A percentile compares a stretch with the other conserved stretches of the same genome.
These are phyloP conservation scores for Emydocephalus ijimae DNA, from an alignment of 2,113 vertebrate species.

Conservation along the genomic window DNA sequence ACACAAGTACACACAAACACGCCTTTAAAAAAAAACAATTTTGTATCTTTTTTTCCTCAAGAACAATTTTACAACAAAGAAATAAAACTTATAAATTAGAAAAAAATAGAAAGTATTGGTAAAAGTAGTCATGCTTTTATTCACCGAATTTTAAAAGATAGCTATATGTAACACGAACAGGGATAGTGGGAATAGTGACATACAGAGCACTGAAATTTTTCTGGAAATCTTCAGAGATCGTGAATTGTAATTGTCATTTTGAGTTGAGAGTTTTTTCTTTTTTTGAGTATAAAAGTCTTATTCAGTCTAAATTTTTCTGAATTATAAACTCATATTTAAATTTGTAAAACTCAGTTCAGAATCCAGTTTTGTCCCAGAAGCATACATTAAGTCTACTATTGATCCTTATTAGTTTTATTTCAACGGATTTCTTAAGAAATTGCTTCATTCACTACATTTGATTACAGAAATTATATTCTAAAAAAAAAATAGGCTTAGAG, in stretches of 20 bases:
- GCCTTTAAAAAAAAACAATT: not conserved
- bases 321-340: not conserved
- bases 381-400: not conserved
- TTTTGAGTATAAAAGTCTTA: not conserved
- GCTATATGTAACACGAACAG: not conserved
- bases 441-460: conserved; percentile 13
- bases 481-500: conserved; percentile 10
- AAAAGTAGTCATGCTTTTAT: not conserved
- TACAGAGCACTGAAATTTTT: not conserved
- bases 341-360: not conserved
- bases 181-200: not conserved
- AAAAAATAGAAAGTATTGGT: not conserved
- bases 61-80: not conserved
- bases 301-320: not conserved
- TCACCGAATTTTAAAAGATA: not conserved
- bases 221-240: not conserved
- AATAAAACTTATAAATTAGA: not conserved
- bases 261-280: not conserved
- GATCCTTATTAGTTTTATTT: not conserved
- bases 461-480: conserved; percentile 33
- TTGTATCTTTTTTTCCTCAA: not conserved
- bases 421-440: not conserved
- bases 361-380: not conserved
- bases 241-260: not conserved
- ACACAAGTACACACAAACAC: too few relatives aligned